Evolutionary conservation across 2,888 invertebrate species (phyloP).

Genomic region (Mythimna pallens): DNA sequence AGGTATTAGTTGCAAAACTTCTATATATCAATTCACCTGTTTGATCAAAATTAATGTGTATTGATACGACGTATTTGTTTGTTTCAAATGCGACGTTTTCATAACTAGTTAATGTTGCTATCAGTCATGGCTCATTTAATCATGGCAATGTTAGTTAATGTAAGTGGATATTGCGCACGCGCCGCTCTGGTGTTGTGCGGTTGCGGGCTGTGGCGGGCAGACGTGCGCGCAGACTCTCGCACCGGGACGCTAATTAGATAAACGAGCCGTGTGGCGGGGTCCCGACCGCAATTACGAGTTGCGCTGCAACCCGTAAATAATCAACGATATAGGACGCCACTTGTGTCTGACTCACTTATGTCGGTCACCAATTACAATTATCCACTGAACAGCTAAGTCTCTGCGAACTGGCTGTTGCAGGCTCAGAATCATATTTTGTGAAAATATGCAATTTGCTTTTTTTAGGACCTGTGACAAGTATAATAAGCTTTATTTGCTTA

Average conservation of each 20-base stretch:
- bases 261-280: conserved; percentile 88
- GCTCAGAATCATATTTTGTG: conserved; percentile 18
- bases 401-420: conserved; percentile 14
- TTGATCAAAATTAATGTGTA: conserved; percentile 29
- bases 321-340: conserved; percentile 86
- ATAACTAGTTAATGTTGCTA: conserved; percentile 45
- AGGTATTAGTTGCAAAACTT: background rate
- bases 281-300: conserved; percentile 88
- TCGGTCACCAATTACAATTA: conserved; percentile 72
- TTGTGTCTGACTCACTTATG: conserved; percentile 81
- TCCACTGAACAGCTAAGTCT: conserved; percentile 45
- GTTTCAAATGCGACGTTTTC: conserved; percentile 49
- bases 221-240: conserved; percentile 74
- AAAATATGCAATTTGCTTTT: conserved; percentile 8
- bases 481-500: background rate
- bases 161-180: conserved; percentile 62
- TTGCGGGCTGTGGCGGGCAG: conserved; percentile 65
- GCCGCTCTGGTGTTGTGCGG: conserved; percentile 47
- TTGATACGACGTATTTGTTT: conserved; percentile 41
- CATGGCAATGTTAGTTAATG: conserved; percentile 51
- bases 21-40: conserved; percentile 13
- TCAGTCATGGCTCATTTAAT: conserved; percentile 62
- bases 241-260: conserved; percentile 87
- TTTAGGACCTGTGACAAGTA: background rate
- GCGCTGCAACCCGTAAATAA: conserved; percentile 86